These are phyloP conservation scores for Notothenia coriiceps DNA, from an alignment of 2,113 vertebrate species.

Conservation along the genomic window DNA sequence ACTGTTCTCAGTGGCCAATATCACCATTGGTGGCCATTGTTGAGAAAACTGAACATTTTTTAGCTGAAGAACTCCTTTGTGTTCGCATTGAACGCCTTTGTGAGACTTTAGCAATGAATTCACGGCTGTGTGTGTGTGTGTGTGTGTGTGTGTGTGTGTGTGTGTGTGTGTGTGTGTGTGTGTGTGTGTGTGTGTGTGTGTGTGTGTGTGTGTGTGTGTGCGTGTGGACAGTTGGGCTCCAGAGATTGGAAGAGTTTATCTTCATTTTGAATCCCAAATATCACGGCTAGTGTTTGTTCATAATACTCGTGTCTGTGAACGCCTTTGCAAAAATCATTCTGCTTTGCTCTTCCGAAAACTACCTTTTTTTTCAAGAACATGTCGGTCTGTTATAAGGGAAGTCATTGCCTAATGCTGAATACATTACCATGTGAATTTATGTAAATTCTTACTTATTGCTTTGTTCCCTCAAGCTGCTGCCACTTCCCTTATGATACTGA, in stretches of 20 bases:
- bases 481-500: slow-evolving; percentile 55
- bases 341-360: slow-evolving; percentile 59
- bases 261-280: slow-evolving; percentile 63
- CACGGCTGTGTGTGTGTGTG: neutral
- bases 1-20: slow-evolving; percentile 38
- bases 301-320: slow-evolving; percentile 50
- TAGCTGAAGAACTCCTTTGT: slow-evolving; percentile 34
- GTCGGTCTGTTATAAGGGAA: slow-evolving; percentile 59
- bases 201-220: neutral
- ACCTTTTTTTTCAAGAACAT: slow-evolving; percentile 54
- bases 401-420: slow-evolving; percentile 69
- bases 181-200: neutral
- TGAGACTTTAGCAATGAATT: slow-evolving; percentile 39
- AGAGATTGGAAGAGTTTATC: slow-evolving; percentile 66
- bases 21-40: slow-evolving; percentile 32
- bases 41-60: slow-evolving; percentile 41
- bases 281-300: slow-evolving; percentile 70
- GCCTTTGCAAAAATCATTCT: slow-evolving; percentile 47
- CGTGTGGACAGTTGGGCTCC: slow-evolving; percentile 36
- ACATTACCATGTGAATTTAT: slow-evolving; percentile 82
- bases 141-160: neutral
- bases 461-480: slow-evolving; percentile 70
- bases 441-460: slow-evolving; percentile 73
- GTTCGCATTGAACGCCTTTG: slow-evolving; percentile 5
- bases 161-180: slow-evolving; percentile 1